A percentile compares a stretch with the other conserved stretches of the same genome.
Evolutionary conservation across 2,888 invertebrate species (phyloP).

Genomic region (Philhelius pedissequus): DNA sequence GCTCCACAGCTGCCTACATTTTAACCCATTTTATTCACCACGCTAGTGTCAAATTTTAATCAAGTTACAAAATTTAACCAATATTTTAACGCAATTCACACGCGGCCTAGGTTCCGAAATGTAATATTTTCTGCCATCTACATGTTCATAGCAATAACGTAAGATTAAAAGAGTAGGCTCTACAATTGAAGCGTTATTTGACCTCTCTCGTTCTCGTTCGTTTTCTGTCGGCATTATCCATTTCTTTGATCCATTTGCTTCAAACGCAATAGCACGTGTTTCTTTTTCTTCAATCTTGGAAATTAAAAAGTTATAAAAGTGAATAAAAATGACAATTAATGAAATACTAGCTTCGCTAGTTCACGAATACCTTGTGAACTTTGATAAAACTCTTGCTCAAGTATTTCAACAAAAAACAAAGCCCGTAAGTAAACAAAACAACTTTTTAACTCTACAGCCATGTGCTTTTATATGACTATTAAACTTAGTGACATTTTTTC

Average conservation of each 20-base stretch:
- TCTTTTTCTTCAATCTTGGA: slow-evolving; percentile 2
- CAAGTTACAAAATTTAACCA: no score
- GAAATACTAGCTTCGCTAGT: slow-evolving; percentile 82
- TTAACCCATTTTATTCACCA: no score
- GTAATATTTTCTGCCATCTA: background rate
- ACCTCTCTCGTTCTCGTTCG: background rate
- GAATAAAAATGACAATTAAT: slow-evolving; percentile 79
- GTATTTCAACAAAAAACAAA: slow-evolving; percentile 86
- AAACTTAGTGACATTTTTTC: background rate
- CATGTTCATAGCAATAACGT: background rate
- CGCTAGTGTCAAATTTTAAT: no score
- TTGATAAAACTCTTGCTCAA: slow-evolving; percentile 84
- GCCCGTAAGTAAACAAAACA: slow-evolving; percentile 82
- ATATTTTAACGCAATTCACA: no score
- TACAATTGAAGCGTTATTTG: background rate
- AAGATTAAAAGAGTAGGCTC: background rate
- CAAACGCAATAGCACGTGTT: slow-evolving; percentile 48
- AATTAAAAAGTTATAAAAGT: slow-evolving; percentile 1
- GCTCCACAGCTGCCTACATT: no score
- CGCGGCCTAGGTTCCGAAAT: no score
- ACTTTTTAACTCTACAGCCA: background rate
- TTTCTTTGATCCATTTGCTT: slow-evolving; percentile 33
- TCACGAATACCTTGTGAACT: slow-evolving; percentile 83
- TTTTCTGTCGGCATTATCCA: background rate
- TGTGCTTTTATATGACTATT: slow-evolving; percentile 71